A percentile compares a stretch with the other conserved stretches of the same genome.
phyloP scores from a whole-genome alignment of 2,113 vertebrate genomes.

The Grus americana region DNA sequence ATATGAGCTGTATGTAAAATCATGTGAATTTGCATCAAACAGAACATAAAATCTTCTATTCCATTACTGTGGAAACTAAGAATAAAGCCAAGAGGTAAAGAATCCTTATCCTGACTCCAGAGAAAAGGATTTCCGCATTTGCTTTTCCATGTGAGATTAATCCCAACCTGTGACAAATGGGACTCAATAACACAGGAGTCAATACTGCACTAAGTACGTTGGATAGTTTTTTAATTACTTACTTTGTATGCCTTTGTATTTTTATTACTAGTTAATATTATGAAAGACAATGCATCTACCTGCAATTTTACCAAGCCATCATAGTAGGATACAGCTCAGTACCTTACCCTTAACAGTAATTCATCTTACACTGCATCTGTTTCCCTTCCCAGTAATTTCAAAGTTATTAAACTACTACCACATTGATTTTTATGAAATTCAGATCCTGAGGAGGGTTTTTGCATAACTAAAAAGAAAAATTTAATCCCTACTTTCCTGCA shows the following conservation, averaged over 20 bases:
- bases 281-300: not conserved
- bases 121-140: not conserved
- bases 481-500: conserved; percentile 49
- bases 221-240: not conserved
- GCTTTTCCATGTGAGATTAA: not conserved
- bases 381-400: not conserved
- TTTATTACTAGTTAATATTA: not conserved
- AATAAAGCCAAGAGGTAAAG: not conserved
- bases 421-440: not conserved
- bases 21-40: not conserved
- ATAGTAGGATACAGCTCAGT: not conserved
- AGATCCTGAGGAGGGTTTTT: not conserved
- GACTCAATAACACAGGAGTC: not conserved
- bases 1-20: not conserved
- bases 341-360: not conserved
- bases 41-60: not conserved
- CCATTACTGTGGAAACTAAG: not conserved
- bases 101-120: not conserved
- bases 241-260: not conserved
- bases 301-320: not conserved
- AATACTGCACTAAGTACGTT: not conserved
- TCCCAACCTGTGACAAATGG: not conserved
- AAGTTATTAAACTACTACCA: not conserved
- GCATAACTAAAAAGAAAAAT: conserved; percentile 31
- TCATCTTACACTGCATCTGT: not conserved